Percentiles rank a stretch among this genome's conserved stretches.
Evolutionary conservation across 2,888 invertebrate species (phyloP).

Genomic region (Yponomeuta evonymella): DNA sequence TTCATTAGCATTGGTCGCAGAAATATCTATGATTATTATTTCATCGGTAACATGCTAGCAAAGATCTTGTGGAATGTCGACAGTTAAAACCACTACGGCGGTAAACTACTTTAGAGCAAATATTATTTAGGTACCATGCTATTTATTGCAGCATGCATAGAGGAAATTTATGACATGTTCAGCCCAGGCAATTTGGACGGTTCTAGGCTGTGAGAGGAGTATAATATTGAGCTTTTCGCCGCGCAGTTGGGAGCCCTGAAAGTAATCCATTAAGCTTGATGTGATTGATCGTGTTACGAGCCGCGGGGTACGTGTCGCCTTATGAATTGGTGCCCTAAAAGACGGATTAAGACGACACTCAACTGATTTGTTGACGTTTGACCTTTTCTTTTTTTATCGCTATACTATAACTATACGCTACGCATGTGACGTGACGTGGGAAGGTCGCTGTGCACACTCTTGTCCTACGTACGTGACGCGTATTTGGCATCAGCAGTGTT

Average conservation of each 20-base stretch:
- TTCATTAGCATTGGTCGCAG: not conserved
- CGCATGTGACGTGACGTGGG: too few species aligned
- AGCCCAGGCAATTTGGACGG: not conserved
- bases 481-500: too few species aligned
- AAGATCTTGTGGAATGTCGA: not conserved
- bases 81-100: not conserved
- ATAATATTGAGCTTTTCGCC: not conserved
- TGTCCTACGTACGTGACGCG: too few species aligned
- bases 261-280: not conserved
- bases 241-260: not conserved
- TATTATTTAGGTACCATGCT: not conserved
- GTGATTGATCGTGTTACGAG: not conserved
- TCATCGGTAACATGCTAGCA: not conserved
- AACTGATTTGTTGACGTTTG: not conserved
- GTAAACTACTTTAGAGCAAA: conserved; percentile 1
- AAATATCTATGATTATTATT: not conserved
- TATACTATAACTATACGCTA: too few species aligned
- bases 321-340: not conserved
- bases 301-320: not conserved
- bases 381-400: not conserved
- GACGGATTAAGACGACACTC: not conserved
- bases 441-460: too few species aligned
- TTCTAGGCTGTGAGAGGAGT: not conserved
- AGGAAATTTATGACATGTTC: not conserved
- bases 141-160: not conserved